Evolutionary conservation across 2,888 invertebrate species (phyloP).

Genomic region (Bellardia bayeri): DNA sequence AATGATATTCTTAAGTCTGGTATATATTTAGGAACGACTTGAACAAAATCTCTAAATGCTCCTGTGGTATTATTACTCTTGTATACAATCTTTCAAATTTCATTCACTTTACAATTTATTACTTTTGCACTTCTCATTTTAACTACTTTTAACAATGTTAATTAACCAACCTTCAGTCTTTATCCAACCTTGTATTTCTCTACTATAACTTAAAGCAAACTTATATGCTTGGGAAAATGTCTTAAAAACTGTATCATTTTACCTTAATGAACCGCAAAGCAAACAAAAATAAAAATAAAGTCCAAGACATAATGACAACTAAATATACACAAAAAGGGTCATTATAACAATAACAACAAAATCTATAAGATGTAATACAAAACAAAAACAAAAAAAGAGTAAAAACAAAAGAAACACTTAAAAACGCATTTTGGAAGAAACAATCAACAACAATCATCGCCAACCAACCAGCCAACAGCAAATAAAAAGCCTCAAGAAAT

Average conservation of each 20-base stretch:
- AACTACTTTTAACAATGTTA: too few relatives aligned
- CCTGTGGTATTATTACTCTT: too few relatives aligned
- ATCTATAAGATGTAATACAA: conserved; percentile 62
- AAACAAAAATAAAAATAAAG: conserved; percentile 38
- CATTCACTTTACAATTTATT: too few relatives aligned
- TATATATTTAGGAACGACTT: too few relatives aligned
- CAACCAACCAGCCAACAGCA: conserved; percentile 31
- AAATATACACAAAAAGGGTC: conserved; percentile 56
- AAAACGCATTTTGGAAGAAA: conserved; percentile 68
- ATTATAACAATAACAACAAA: conserved; percentile 44
- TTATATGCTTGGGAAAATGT: conserved; percentile 68
- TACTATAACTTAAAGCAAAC: conserved; percentile 4
- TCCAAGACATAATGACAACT: conserved; percentile 36
- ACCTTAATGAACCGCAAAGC: conserved; percentile 73
- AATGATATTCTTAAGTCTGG: too few relatives aligned
- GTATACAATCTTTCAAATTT: too few relatives aligned
- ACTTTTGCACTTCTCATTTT: too few relatives aligned
- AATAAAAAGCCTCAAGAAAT: conserved; percentile 63
- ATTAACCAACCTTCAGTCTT: not conserved
- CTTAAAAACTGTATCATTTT: conserved; percentile 66
- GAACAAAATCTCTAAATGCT: too few relatives aligned
- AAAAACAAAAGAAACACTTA: conserved; percentile 65
- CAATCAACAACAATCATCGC: not conserved
- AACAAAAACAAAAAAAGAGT: conserved; percentile 16
- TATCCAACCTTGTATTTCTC: not conserved